These are phyloP conservation scores for Brachyptera risi DNA, from an alignment of 2,888 invertebrate genomes.

Conservation along the genomic window DNA sequence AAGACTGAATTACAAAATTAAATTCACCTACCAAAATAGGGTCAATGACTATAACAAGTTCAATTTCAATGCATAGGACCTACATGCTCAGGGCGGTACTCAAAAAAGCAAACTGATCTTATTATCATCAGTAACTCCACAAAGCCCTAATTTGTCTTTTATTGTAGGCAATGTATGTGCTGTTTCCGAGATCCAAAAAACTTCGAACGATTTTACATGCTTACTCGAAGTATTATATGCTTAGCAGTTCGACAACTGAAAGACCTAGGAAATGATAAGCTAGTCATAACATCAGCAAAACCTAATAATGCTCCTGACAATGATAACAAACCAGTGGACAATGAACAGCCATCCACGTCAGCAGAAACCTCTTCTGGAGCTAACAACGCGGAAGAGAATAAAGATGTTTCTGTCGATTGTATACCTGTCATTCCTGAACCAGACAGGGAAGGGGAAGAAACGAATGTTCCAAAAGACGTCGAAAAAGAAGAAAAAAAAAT, in stretches of 20 bases:
- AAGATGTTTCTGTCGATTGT: too few species aligned
- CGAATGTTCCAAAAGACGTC: conserved; percentile 24
- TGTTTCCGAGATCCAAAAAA: conserved; percentile 90
- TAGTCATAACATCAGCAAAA: not conserved
- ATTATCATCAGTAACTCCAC: too few species aligned
- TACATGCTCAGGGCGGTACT: too few species aligned
- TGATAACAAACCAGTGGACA: not conserved
- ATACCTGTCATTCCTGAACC: too few species aligned
- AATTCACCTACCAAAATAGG: too few species aligned
- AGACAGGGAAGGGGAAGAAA: conserved; percentile 32
- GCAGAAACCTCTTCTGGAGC: conserved; percentile 28
- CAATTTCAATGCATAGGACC: too few species aligned
- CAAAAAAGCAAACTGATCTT: too few species aligned
- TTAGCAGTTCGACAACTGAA: conserved; percentile 79
- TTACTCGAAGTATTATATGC: conserved; percentile 83
- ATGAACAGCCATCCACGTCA: conserved; percentile 18
- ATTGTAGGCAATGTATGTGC: conserved; percentile 88
- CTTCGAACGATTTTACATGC: conserved; percentile 83
- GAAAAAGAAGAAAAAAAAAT: not conserved
- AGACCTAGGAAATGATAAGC: conserved; percentile 56
- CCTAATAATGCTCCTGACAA: not conserved
- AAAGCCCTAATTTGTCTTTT: conserved; percentile 24
- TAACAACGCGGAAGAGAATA: not conserved
- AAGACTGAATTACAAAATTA: too few species aligned
- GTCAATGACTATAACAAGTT: too few species aligned